Evolutionary conservation across 2,888 invertebrate genomes (phyloP).

Genomic region (Ectemnius cavifrons): DNA sequence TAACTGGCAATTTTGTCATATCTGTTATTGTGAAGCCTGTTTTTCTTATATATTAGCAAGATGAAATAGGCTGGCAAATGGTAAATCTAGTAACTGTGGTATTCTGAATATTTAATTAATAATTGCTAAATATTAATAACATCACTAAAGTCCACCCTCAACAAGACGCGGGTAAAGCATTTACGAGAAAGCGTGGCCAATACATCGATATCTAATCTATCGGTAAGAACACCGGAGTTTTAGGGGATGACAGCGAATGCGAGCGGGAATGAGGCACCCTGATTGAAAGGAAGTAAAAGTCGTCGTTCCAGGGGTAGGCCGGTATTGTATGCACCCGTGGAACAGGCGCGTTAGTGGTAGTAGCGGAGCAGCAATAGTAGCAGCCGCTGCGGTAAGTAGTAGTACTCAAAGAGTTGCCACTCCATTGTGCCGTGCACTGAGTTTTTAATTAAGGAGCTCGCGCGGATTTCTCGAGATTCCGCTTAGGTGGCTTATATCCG

Average conservation of each 20-base stretch:
- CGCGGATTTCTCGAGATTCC: conserved; percentile 70
- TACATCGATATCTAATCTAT: no score
- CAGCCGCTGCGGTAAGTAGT: conserved; percentile 33
- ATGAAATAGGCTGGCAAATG: no score
- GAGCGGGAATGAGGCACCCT: conserved; percentile 32
- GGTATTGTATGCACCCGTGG: conserved; percentile 50
- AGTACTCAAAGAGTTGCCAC: conserved; percentile 72
- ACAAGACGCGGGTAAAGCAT: no score
- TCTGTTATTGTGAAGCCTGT: neutral
- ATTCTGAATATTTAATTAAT: no score
- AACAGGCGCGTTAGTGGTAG: conserved; percentile 18
- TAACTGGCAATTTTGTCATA: neutral
- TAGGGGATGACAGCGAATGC: neutral
- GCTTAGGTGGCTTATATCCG: conserved; percentile 30
- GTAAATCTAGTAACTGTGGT: no score
- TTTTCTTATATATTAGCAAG: neutral
- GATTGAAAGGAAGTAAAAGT: conserved; percentile 50
- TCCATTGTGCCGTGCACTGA: conserved; percentile 73
- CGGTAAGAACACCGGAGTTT: no score
- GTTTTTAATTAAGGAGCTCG: conserved; percentile 74
- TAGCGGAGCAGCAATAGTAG: conserved; percentile 28
- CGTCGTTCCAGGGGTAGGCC: conserved; percentile 47
- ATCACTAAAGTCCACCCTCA: no score
- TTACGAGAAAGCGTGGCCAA: no score
- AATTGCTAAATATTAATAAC: no score